These are phyloP conservation scores for Callosobruchus maculatus DNA, from an alignment of 2,888 invertebrate species.

Conservation along the genomic window DNA sequence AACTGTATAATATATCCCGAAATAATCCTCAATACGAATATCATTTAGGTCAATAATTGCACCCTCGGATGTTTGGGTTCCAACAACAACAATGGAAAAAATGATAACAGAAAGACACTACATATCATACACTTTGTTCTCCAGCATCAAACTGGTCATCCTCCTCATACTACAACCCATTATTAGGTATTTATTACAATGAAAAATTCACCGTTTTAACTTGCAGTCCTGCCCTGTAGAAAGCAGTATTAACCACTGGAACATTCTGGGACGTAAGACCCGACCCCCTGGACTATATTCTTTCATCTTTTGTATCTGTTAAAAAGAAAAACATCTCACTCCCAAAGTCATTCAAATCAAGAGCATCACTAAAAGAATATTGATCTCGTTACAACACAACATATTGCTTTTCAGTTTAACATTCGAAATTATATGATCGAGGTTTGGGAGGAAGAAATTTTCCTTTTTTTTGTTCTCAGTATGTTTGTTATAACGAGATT, in stretches of 20 bases:
- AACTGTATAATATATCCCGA: no score
- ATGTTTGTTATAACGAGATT: slow-evolving; percentile 64
- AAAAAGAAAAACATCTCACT: slow-evolving; percentile 58
- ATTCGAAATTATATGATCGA: slow-evolving; percentile 1
- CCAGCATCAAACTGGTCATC: not conserved
- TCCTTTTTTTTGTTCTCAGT: slow-evolving; percentile 34
- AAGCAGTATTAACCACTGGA: not conserved
- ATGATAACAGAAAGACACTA: no score
- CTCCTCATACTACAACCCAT: slow-evolving; percentile 6
- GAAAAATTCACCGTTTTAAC: not conserved
- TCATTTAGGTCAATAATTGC: no score
- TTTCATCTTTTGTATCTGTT: slow-evolving; percentile 73
- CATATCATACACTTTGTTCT: no score
- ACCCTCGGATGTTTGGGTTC: no score
- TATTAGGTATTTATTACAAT: slow-evolving; percentile 27
- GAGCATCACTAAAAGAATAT: slow-evolving; percentile 23
- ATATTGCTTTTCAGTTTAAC: slow-evolving; percentile 6
- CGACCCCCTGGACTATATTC: slow-evolving; percentile 53
- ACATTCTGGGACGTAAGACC: slow-evolving; percentile 16
- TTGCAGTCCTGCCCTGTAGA: not conserved
- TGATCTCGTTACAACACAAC: slow-evolving; percentile 52
- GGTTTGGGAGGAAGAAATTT: slow-evolving; percentile 46
- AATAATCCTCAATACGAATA: no score
- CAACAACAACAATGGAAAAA: not conserved
- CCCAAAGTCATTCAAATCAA: slow-evolving; percentile 40